Base-by-base conservation (phyloP, 2,113 vertebrate genomes). In the Bujurquina vittata region DNA sequence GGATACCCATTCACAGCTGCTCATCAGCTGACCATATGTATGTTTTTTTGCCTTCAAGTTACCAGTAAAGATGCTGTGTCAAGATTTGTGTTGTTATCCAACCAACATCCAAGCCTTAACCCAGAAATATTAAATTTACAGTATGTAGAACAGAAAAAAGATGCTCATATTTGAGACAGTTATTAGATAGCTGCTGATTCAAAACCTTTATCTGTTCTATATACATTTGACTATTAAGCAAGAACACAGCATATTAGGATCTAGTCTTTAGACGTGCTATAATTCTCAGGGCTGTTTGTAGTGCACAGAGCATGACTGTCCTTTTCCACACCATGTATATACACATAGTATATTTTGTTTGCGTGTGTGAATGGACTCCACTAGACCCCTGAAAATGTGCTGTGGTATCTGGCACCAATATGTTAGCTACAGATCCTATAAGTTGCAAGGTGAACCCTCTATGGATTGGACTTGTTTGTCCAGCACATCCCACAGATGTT, bases 1-100 rank as follows among this genome's bases (percentile, higher is more conserved):
- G 94, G 95, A 94, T 94, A 86, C 58, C n/a, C 17, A 57, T 88
- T 88, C 87, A 85, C 80, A 81, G 82, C 87, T 88, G 75, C 77
- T 88, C 89, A 84, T 93, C 86, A 83, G 79, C 87, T 89, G 79
- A 56, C 78, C 82, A 90, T 69, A 88, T 92, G 81, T 84, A 76
- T 0, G 49, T 22, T 77, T 79, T 74, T 63, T 9, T 15, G 54
- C 8, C 20, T 56, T 72, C 9, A 26, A 17, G 10, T 23, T 26
- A n/a, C 23, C 7, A 3, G 1, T 60, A 5, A 23, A 31, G 23
- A 18, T 77, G 9, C 7, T 29, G 29, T 77, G 40, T 55, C n/a
- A 60, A 74, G 22, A 37, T 2, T 4, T 81, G 2, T 0, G 5
- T 17, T 4, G 20, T 59, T 77, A 62, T 77, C 7, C 14, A 29